Percentiles rank a stretch among this genome's conserved stretches.
Conservation (phyloP, 2,113 vertebrate species). For the Silurus meridionalis region DNA sequence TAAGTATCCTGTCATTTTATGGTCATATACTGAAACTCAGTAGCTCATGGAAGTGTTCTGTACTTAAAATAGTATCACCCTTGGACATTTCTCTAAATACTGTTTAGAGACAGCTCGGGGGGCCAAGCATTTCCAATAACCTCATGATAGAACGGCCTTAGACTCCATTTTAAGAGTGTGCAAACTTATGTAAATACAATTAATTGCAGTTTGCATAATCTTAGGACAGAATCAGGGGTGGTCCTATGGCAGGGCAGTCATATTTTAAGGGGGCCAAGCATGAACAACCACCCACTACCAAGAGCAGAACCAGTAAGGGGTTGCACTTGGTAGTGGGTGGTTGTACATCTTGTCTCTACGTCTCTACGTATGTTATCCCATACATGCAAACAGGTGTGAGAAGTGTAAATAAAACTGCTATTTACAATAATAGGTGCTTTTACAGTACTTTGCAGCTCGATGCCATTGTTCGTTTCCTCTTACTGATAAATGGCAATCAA, state of each 20-base stretch:
- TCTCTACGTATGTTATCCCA: background rate
- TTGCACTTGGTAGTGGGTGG: too few relatives aligned
- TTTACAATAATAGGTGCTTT: background rate
- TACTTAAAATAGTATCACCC: background rate
- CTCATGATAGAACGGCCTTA: background rate
- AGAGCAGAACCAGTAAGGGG: too few relatives aligned
- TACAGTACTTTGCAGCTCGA: background rate
- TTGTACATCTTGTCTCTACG: too few relatives aligned
- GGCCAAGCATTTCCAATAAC: too few relatives aligned
- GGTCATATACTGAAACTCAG: background rate
- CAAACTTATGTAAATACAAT: background rate
- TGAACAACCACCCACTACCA: too few relatives aligned
- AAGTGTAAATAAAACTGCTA: background rate
- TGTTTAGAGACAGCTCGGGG: background rate
- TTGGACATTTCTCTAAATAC: background rate
- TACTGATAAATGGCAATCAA: conserved; percentile 4
- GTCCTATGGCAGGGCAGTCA: background rate
- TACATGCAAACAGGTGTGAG: background rate
- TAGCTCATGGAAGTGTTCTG: background rate
- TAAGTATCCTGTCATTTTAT: background rate
- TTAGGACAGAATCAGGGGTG: background rate
- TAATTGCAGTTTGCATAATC: background rate
- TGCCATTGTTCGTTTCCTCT: background rate
- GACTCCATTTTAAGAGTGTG: too few relatives aligned
- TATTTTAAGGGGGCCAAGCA: background rate